A percentile compares a stretch with the other conserved stretches of the same genome.
Evolutionary conservation across 2,797 vertebrate species (phyloP).

Genomic region (Enteromius afrohamiltoni): DNA sequence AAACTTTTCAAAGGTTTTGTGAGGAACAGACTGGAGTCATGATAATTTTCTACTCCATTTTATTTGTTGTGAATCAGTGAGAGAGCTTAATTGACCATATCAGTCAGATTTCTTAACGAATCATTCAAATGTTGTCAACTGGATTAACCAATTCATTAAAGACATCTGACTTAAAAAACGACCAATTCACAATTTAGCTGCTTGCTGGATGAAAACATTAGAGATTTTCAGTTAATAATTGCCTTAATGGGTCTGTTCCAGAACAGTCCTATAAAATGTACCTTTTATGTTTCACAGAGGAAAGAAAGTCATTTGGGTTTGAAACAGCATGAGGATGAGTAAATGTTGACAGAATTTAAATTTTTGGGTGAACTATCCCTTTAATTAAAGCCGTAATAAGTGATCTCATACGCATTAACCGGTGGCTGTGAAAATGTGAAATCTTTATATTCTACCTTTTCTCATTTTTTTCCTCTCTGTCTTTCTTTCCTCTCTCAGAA

Average conservation of each 20-base stretch:
- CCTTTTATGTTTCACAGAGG: neutral
- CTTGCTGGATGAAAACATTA: neutral
- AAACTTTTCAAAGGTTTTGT: neutral
- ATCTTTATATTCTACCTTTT: conserved; percentile 39
- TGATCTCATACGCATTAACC: conserved; percentile 22
- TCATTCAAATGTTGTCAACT: neutral
- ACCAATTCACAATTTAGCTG: neutral
- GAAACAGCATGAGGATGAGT: neutral
- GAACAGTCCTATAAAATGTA: conserved; percentile 1
- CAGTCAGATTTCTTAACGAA: neutral
- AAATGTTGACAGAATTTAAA: neutral
- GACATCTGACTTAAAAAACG: neutral
- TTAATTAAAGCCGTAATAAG: conserved; percentile 35
- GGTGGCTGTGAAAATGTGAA: conserved; percentile 35
- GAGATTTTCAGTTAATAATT: conserved; percentile 6
- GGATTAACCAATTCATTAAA: neutral
- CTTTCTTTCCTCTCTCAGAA: conserved; percentile 26
- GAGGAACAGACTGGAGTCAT: neutral
- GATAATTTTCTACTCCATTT: neutral
- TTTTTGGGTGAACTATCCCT: conserved; percentile 21
- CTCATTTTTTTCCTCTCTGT: neutral
- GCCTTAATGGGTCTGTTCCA: conserved; percentile 8
- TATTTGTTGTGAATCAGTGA: neutral
- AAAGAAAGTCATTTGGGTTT: neutral
- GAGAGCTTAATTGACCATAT: neutral